Conservation (phyloP, 1,140 invertebrate species). For the Drosophila lowei region DNA sequence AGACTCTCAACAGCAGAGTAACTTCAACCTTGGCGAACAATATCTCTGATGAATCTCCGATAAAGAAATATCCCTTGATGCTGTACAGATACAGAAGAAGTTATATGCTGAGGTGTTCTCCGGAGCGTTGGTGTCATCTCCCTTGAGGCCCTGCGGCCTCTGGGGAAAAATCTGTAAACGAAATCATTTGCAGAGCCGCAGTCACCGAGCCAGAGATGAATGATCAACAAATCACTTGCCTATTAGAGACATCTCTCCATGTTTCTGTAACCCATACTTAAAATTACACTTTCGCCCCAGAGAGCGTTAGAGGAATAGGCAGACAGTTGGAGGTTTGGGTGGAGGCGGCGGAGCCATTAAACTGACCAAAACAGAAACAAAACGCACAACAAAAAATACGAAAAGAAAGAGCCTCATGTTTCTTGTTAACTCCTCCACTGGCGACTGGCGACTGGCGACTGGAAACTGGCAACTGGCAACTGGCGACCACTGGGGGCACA, state of each 20-base stretch:
- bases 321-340: slow-evolving; percentile 14
- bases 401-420: slow-evolving; percentile 34
- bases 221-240: too few relatives aligned
- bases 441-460: background rate
- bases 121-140: too few relatives aligned
- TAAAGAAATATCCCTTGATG: too few relatives aligned
- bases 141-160: too few relatives aligned
- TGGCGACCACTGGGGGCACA: too few relatives aligned
- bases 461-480: slow-evolving; percentile 24
- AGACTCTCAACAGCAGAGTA: slow-evolving; percentile 1
- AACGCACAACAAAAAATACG: background rate
- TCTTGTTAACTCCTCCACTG: slow-evolving; percentile 52
- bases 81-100: too few relatives aligned
- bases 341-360: slow-evolving; percentile 48
- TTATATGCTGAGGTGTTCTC: too few relatives aligned
- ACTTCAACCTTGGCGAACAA: too few relatives aligned
- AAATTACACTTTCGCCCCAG: slow-evolving; percentile 68
- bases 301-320: slow-evolving; percentile 7
- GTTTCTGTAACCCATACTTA: slow-evolving; percentile 56
- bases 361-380: slow-evolving; percentile 34
- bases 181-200: slow-evolving; percentile 5
- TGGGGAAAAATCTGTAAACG: slow-evolving; percentile 6
- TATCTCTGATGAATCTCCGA: too few relatives aligned
- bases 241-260: background rate
- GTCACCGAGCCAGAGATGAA: too few relatives aligned